phyloP scores from a whole-genome alignment of 1,140 invertebrate species.

The Hylaeus anthracinus region DNA sequence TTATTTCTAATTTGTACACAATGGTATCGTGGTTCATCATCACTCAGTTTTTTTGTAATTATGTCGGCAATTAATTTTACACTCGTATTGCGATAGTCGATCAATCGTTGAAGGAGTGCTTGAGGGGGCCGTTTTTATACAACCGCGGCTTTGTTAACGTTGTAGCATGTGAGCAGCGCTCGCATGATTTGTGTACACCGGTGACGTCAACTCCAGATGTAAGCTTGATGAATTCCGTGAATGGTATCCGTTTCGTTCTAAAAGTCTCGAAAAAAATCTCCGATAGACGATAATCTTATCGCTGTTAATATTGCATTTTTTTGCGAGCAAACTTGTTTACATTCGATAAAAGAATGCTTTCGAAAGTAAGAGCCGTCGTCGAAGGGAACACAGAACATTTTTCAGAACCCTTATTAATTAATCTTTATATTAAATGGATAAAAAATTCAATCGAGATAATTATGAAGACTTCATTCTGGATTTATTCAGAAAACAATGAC shows the following conservation, averaged over 20 bases:
- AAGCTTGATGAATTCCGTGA: conserved; percentile 25
- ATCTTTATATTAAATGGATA: too few species aligned
- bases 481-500: too few species aligned
- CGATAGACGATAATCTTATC: neutral
- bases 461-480: too few species aligned
- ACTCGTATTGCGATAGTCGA: neutral
- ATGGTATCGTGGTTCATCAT: too few species aligned
- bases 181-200: conserved; percentile 26
- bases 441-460: too few species aligned
- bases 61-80: neutral
- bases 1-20: too few species aligned
- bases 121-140: neutral
- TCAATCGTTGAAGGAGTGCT: neutral
- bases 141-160: conserved; percentile 16
- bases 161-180: neutral
- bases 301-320: neutral
- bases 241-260: conserved; percentile 10
- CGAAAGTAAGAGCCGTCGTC: too few species aligned
- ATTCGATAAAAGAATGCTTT: too few species aligned
- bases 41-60: too few species aligned
- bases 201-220: conserved; percentile 35
- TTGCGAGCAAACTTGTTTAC: too few species aligned
- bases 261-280: neutral
- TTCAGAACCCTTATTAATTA: too few species aligned
- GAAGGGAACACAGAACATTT: too few species aligned